Base-by-base conservation (phyloP, 2,797 vertebrate genomes). In the Spheniscus humboldti region DNA sequence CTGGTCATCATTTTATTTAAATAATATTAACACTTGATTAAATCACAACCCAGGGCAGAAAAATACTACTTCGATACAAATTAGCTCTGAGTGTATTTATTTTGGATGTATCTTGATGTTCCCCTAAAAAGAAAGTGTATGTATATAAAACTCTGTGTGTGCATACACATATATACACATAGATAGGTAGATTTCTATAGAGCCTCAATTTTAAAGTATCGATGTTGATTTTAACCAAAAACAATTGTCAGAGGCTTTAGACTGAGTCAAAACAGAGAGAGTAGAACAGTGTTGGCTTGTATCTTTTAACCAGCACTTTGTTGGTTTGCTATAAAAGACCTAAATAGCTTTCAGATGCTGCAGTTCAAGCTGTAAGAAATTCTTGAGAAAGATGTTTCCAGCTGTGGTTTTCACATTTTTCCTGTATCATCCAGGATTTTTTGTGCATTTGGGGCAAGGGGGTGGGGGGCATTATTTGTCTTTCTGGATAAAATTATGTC, bases 301-400 rank as follows among this genome's bases (percentile, higher is more conserved):
- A 37, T 63, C 90, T 91, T 94, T 91, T 86, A 76, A 92, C 81
- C 86, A 90, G 84, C 43, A 74, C 19, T 81, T 95, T 33, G 71
- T 48, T 90, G 76, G 47, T 75, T 79, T 62, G n/a, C 18, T 91
- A 76, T 72, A 76, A 95, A 90, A 96, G 74, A 95, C 80, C 55
- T 90, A 79, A 88, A 91, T 59, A 94, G 91, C 59, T 97, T 95
- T 92, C 73, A 97, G 96, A 95, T 91, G 69, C 79, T 86, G 52
- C 66, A 80, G 84, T 92, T 96, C 60, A 81, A 74, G 15, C 75
- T 76, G 56, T 45, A 92, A 84, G 62, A 88, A 41, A 75, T 45
- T 90, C 43, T 45, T 45, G 48, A 86, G 39, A 82, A 77, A 92
- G 84, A 90, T 84, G 73, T 86, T 92, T 94, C 83, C 86, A 91